Evolutionary conservation across 2,113 vertebrate species (phyloP).

Genomic region (Leptobrachium leishanense): DNA sequence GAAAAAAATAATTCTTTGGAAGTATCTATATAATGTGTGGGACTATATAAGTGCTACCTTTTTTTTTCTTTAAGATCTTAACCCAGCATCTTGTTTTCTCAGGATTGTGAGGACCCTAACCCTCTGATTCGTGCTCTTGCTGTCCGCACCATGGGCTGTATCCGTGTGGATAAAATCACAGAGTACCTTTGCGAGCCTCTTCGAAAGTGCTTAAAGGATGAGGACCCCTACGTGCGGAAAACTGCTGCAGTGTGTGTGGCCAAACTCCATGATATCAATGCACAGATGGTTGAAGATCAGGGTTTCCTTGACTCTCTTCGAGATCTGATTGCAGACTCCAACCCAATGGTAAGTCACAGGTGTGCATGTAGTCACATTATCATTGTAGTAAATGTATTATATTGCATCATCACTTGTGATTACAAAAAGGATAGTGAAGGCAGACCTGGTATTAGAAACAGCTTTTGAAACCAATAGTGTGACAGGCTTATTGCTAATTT

Average conservation of each 20-base stretch:
- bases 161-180: conserved; percentile 96
- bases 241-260: conserved; percentile 96
- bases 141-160: conserved; percentile 98
- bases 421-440: too few relatives aligned
- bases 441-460: too few relatives aligned
- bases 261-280: conserved; percentile 97
- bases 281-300: conserved; percentile 98
- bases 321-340: conserved; percentile 97
- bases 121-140: conserved; percentile 94
- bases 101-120: conserved; percentile 99
- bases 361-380: too few relatives aligned
- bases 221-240: conserved; percentile 96
- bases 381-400: too few relatives aligned
- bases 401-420: too few relatives aligned
- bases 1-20: too few relatives aligned
- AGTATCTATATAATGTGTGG: too few relatives aligned
- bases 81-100: too few relatives aligned
- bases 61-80: too few relatives aligned
- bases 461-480: too few relatives aligned
- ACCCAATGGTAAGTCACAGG: conserved; percentile 84
- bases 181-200: conserved; percentile 97
- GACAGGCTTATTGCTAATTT: too few relatives aligned
- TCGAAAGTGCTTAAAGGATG: conserved; percentile 95
- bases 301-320: conserved; percentile 95
- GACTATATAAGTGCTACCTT: too few relatives aligned